phyloP scores from a whole-genome alignment of 2,888 invertebrate genomes.

The Myopa testacea region DNA sequence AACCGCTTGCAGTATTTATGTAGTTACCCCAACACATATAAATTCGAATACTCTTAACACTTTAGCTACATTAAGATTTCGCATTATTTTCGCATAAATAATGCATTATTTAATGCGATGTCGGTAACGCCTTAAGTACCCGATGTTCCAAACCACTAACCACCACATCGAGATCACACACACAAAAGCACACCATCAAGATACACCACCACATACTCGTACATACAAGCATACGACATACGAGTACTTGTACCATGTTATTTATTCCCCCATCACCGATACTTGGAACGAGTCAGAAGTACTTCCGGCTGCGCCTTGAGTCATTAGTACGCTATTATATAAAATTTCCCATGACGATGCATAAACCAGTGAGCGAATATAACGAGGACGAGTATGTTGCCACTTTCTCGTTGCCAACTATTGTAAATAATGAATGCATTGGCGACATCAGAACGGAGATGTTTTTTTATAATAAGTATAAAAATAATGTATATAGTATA shows the following conservation, averaged over 20 bases:
- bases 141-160: background rate
- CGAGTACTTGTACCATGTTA: background rate
- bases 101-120: constrained; percentile 23
- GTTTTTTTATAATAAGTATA: no score
- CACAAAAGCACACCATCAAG: background rate
- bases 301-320: constrained; percentile 42
- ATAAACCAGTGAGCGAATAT: constrained; percentile 13
- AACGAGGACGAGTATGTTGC: background rate
- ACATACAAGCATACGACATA: background rate
- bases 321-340: constrained; percentile 45
- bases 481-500: no score
- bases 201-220: background rate
- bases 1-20: background rate
- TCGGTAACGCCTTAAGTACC: constrained; percentile 3
- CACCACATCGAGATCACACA: background rate
- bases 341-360: constrained; percentile 42
- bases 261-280: constrained; percentile 14
- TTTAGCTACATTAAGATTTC: constrained; percentile 2
- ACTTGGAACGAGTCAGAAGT: constrained; percentile 1
- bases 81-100: constrained; percentile 29
- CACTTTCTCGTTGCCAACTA: background rate
- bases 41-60: background rate
- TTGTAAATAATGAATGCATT: no score
- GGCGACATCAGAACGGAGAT: no score
- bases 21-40: background rate